Evolutionary conservation across 2,888 invertebrate species (phyloP).

Genomic region (Helobdella robusta): DNA sequence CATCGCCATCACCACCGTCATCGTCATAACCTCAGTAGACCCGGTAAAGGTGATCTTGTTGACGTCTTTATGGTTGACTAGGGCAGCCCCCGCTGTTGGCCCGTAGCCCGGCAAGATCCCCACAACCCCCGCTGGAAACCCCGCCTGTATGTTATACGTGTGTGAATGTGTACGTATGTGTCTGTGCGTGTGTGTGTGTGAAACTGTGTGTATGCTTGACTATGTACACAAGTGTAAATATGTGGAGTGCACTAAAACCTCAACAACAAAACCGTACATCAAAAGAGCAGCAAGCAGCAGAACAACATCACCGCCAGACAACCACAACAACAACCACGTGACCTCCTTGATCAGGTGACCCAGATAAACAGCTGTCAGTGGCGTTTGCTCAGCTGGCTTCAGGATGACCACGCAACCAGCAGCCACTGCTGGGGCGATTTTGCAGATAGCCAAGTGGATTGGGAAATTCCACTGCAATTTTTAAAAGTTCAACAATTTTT

Average conservation of each 20-base stretch:
- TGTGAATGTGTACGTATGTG: too few species aligned
- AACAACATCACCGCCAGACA: too few species aligned
- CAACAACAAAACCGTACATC: too few species aligned
- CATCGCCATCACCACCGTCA: slow-evolving; percentile 49
- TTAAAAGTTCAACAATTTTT: background rate
- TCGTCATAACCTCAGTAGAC: slow-evolving; percentile 61
- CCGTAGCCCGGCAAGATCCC: slow-evolving; percentile 80
- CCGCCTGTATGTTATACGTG: slow-evolving; percentile 59
- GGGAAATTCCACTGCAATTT: slow-evolving; percentile 48
- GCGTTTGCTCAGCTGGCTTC: slow-evolving; percentile 50
- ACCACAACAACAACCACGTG: too few species aligned
- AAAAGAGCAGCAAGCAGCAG: too few species aligned
- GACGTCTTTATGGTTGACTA: slow-evolving; percentile 44
- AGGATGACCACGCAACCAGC: slow-evolving; percentile 48
- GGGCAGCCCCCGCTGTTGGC: slow-evolving; percentile 49
- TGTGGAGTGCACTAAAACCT: too few species aligned
- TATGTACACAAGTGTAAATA: too few species aligned
- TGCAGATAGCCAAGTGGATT: slow-evolving; percentile 43
- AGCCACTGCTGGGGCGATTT: slow-evolving; percentile 47
- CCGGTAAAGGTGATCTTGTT: slow-evolving; percentile 76
- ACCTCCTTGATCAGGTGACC: slow-evolving; percentile 45
- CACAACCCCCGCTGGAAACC: slow-evolving; percentile 80
- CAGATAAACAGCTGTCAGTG: slow-evolving; percentile 47
- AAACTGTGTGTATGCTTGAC: too few species aligned
- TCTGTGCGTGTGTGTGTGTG: too few species aligned